A percentile compares a stretch with the other conserved stretches of the same genome.
phyloP scores from a whole-genome alignment of 1,140 invertebrate genomes.

The Babylonia areolata region DNA sequence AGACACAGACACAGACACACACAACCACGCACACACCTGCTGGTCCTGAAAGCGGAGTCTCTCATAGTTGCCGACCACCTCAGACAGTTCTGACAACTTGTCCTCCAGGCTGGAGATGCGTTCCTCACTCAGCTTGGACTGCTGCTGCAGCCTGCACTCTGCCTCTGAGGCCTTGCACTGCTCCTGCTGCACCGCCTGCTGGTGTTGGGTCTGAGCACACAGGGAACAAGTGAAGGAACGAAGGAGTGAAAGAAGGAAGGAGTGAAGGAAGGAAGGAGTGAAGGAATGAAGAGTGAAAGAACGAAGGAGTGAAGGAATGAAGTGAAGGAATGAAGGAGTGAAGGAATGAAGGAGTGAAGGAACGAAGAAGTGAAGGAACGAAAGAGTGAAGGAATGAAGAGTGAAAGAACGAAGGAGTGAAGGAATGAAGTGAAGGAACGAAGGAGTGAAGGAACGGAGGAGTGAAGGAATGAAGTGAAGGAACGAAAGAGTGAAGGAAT shows the following conservation, averaged over 20 bases:
- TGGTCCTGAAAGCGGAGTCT: constrained; percentile 85
- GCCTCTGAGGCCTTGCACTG: constrained; percentile 67
- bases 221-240: neutral
- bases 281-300: neutral
- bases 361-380: too few species aligned
- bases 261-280: neutral
- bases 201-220: constrained; percentile 77
- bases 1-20: too few species aligned
- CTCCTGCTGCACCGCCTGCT: constrained; percentile 69
- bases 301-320: too few species aligned
- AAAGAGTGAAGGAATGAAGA: too few species aligned
- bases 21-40: too few species aligned
- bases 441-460: too few species aligned
- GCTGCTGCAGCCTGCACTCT: constrained; percentile 66
- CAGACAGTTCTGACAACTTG: constrained; percentile 86
- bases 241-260: neutral
- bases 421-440: too few species aligned
- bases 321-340: too few species aligned
- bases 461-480: neutral
- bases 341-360: too few species aligned
- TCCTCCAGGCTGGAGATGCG: constrained; percentile 86
- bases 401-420: too few species aligned
- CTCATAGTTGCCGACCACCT: constrained; percentile 87
- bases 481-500: neutral
- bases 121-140: constrained; percentile 81